A percentile compares a stretch with the other conserved stretches of the same genome.
Conservation (phyloP, 2,888 invertebrate species). For the Bursaphelenchus okinawaensis region DNA sequence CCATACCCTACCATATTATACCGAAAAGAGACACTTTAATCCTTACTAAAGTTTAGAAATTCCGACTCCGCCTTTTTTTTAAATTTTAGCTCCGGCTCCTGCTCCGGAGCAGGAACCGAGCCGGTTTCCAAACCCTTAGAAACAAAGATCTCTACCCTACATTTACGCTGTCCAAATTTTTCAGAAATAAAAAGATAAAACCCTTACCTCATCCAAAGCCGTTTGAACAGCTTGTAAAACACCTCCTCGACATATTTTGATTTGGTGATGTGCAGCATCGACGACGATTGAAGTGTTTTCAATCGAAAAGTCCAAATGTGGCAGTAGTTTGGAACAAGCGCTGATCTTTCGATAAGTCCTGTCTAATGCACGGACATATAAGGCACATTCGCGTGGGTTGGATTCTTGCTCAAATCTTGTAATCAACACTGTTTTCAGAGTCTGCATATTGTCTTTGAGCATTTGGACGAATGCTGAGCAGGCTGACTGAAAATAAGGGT, state of each 20-base stretch:
- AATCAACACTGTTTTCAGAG: slow-evolving; percentile 14
- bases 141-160: no score
- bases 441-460: slow-evolving; percentile 22
- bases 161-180: no score
- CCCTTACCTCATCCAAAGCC: slow-evolving; percentile 31
- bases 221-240: slow-evolving; percentile 31
- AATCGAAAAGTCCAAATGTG: slow-evolving; percentile 41
- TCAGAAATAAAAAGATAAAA: no score
- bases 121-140: no score
- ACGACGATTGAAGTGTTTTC: slow-evolving; percentile 37
- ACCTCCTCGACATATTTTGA: slow-evolving; percentile 35
- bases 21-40: no score
- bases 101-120: no score
- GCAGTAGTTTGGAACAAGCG: slow-evolving; percentile 31
- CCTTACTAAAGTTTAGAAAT: no score
- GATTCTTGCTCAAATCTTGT: slow-evolving; percentile 26
- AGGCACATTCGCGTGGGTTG: slow-evolving; percentile 45
- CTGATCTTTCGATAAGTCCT: slow-evolving; percentile 51
- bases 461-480: slow-evolving; percentile 5
- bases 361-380: slow-evolving; percentile 55
- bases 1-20: no score
- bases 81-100: no score
- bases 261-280: slow-evolving; percentile 42
- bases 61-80: no score
- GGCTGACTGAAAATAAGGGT: background rate